Evolutionary conservation across 2,797 vertebrate species (phyloP), one percentile per base, ranked within the genome.

Genomic region (Micropoecilia bifurca): DNA sequence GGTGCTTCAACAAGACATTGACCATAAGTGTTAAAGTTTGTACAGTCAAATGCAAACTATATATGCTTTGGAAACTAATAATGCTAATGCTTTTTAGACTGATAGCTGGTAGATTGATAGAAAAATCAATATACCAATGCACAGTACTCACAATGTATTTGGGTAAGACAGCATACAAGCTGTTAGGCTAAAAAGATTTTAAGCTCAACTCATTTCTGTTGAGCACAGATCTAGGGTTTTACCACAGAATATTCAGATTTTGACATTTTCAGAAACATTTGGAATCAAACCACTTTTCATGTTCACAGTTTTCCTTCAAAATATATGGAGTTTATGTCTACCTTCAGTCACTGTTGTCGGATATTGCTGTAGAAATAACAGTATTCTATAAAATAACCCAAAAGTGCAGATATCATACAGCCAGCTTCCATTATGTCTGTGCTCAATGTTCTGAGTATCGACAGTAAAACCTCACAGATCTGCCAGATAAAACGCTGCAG

Each of bases 401-500:
- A 45, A 71, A 68, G 33, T 68, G 18, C 36, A 41, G 36, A 10
- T 25, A 41, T 41, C 20, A 13, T 22, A 41, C 16, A 66, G 61
- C 10, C 36, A 68, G 36, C 20, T 25, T 68, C 8, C 36, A 68
- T 68, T 16, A 45, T 6, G 22, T 71, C 25, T n/a, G 41, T 14
- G 12, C 41, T 43, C 25, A n/a, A 71, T 45, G 22, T 45, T 43
- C 66, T 69, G 36, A 25, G 39, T 9, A 63, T 33, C 20, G 63
- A 68, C 36, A 66, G 33, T 10, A 39, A 61, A 41, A 71, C 22
- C 68, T 71, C 68, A 45, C 68, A n/a, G 12, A 69, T 45, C 41
- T 71, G n/a, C 68, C 13, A 45, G 68, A 71, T n/a, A 28, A 71
- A 71, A 71, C 25, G 16, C 41, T 71, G 41, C 41, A 45, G 68